Evolutionary conservation across 1,140 invertebrate genomes (phyloP), one percentile per base, ranked within the genome.

Genomic region (Ladona fulva): DNA sequence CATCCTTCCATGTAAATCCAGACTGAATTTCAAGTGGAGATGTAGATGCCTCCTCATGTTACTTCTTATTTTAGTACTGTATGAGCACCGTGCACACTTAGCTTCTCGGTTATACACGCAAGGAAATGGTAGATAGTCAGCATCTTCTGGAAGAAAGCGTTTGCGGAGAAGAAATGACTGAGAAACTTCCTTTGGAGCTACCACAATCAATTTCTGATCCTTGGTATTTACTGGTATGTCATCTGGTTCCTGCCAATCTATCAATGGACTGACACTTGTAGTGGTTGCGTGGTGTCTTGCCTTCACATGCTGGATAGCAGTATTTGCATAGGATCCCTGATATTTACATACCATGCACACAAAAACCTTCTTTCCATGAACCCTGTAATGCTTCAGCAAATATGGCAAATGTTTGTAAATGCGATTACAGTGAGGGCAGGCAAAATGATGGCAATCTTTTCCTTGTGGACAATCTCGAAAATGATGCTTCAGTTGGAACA

Each of bases 31-130:
- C 5, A 86, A 85, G 82, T 94, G 93, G 75, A 91, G 82, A 78
- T 89, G 88, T 75, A 94, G 83, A 82, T 95, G 93, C 6, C 92
- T 84, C 0, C 92, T 85, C 81, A 95, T 89, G 81, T 95, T 95
- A 0, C 89, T 87, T 0, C 91, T 86, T 5, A 95, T 92, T 86
- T 94, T 94, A 0, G 91, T 92, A 0, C 84, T 86, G 81, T 90
- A 94, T 16, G 88, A 83, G 82, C 92, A 94, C 3, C 90, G 79
- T 0, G 88, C 87, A 82, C 92, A 94, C 73, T 87, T 87, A 0
- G 92, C 86, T 7, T 87, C 86, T 25, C 88, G 86, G 78, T 87
- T 87, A 75, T 91, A 89, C 77, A 94, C 92, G 0, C 89, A 88
- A 52, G 88, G 88, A 8, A 88, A 85, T 0, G 93, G 92, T 24